These are phyloP conservation scores for Chionodraco myersi DNA, from an alignment of 2,113 vertebrate species.

Conservation along the genomic window DNA sequence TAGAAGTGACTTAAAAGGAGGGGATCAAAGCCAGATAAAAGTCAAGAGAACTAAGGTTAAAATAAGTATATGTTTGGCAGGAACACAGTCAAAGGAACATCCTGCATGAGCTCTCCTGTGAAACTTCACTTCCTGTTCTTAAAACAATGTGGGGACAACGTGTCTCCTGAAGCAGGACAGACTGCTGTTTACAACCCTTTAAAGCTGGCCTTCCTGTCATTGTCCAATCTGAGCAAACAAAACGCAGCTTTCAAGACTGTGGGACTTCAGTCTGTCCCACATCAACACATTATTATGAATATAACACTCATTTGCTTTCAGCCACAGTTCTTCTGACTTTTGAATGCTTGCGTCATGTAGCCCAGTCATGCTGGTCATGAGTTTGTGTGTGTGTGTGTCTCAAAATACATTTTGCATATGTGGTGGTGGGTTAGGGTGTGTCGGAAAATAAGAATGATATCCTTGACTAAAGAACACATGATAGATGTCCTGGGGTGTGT, in stretches of 20 bases:
- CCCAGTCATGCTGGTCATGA: conserved; percentile 68
- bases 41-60: background rate
- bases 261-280: conserved; percentile 4
- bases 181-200: conserved; percentile 63
- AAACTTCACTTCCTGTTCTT: conserved; percentile 73
- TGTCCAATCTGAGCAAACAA: conserved; percentile 67
- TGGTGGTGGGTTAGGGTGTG: background rate
- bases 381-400: conserved; percentile 22
- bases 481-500: background rate
- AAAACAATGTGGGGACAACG: conserved; percentile 69
- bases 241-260: conserved; percentile 37
- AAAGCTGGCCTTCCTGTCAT: conserved; percentile 77
- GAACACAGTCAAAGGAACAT: conserved; percentile 49
- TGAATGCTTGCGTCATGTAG: conserved; percentile 47
- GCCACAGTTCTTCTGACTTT: conserved; percentile 25
- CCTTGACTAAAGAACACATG: conserved; percentile 1
- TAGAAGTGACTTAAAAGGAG: background rate
- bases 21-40: background rate
- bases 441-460: conserved; percentile 4
- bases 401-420: background rate
- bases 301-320: conserved; percentile 23
- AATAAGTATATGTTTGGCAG: background rate
- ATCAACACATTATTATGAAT: conserved; percentile 28
- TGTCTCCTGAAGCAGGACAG: conserved; percentile 60
- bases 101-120: conserved; percentile 50